Evolutionary conservation across 2,797 vertebrate species (phyloP), one percentile per base, ranked within the genome.

Genomic region (Pangasius mekongensis): DNA sequence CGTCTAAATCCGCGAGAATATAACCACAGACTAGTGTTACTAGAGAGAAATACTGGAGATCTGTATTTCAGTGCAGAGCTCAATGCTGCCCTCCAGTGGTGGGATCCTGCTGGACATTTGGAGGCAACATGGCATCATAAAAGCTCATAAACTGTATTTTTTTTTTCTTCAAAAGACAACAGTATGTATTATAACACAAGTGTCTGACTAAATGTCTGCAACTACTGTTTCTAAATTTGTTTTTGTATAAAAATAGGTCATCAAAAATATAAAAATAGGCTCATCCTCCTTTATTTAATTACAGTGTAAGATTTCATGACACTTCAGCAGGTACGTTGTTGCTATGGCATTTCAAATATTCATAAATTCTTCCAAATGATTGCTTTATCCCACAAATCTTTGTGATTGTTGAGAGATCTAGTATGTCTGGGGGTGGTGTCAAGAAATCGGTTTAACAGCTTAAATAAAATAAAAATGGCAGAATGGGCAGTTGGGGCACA

Each of bases 1-100:
- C 11, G 4, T 22, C 11, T 18, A 18, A n/a, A n/a, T 16, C 33
- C 9, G 8, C 5, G 24, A 27, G 27, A 60, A 81, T 4, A 36
- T 5, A 56, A 0, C 16, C 52, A 2, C 9, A 64, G 13, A 43
- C 3, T 27, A 20, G 2, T 5, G 13, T 54, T 81, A 22, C 11
- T 0, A 24, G 3, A 8, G n/a, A 7, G n/a, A n/a, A n/a, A n/a
- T n/a, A n/a, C 11, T 0, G 33, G 3, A 8, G n/a, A 7, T 5
- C 22, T 24, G 16, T n/a, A 83, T 81, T 66, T n/a, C 6, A 30
- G 33, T 30, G 43, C 71, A 7, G 27, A 54, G n/a, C 60, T 77
- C 73, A 27, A 30, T 78, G 62, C 60, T 43, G 71, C 87, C 71
- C 39, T 64, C 82, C 2, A 77, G 82, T 67, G 82, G 56, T 67